Conservation (phyloP, 2,113 vertebrate genomes). For the Nyctibius bracteatus region DNA sequence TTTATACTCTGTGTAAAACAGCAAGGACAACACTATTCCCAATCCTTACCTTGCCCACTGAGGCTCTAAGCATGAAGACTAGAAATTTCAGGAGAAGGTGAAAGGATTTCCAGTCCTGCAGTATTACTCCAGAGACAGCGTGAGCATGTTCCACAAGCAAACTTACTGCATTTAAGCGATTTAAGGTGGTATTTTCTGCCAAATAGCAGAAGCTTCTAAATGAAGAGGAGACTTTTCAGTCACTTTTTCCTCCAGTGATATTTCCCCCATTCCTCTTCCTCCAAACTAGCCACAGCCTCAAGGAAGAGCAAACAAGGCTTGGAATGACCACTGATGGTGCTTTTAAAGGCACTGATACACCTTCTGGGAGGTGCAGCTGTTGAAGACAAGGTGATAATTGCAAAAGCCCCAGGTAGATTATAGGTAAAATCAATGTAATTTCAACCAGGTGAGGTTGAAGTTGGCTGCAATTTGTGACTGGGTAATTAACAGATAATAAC, state of each 20-base stretch:
- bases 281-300: background rate
- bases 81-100: background rate
- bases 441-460: background rate
- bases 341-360: background rate
- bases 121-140: background rate
- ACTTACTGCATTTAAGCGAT: background rate
- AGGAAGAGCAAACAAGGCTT: background rate
- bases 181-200: background rate
- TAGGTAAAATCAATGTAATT: background rate
- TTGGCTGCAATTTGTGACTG: background rate
- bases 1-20: background rate
- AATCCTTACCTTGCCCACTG: background rate
- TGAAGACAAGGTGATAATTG: background rate
- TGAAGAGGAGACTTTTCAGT: background rate
- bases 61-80: background rate
- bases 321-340: rapidly evolving
- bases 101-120: background rate
- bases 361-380: background rate
- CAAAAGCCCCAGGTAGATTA: background rate
- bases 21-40: background rate
- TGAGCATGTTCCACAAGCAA: too few species aligned
- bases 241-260: background rate
- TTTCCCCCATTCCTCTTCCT: background rate
- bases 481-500: background rate
- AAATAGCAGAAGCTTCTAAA: background rate